A percentile compares a stretch with the other conserved stretches of the same genome.
These are phyloP conservation scores for Ellobius talpinus DNA, from an alignment of 2,113 vertebrate species.

Conservation along the genomic window DNA sequence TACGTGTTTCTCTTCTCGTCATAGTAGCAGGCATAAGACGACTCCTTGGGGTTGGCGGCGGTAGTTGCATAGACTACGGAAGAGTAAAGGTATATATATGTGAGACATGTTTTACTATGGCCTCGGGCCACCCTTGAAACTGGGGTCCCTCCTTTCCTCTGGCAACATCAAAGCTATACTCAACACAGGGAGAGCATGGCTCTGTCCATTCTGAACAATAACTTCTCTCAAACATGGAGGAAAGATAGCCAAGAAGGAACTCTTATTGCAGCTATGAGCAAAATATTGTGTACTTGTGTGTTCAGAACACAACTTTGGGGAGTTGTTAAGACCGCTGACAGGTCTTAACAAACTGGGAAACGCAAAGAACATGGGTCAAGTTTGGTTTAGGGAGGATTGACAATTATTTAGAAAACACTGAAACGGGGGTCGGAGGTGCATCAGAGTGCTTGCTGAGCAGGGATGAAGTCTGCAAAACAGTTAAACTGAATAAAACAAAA, in stretches of 20 bases:
- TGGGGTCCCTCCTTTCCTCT: not conserved
- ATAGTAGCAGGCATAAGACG: slow-evolving; percentile 97
- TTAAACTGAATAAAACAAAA: not conserved
- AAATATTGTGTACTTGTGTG: accelerated
- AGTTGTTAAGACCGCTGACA: not conserved
- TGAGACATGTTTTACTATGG: not conserved
- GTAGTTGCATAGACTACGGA: slow-evolving; percentile 95
- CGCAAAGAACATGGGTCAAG: not conserved
- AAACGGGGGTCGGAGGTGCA: not conserved
- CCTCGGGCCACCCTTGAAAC: not conserved
- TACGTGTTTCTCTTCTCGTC: slow-evolving; percentile 94
- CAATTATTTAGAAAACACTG: not conserved
- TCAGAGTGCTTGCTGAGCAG: not conserved
- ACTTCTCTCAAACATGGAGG: not conserved
- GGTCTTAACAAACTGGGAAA: not conserved
- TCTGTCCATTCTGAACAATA: not conserved
- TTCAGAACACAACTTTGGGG: not conserved
- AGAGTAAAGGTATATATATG: not conserved
- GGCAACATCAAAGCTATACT: accelerated
- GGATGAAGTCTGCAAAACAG: not conserved
- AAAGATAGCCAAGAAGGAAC: not conserved
- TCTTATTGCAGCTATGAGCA: not conserved
- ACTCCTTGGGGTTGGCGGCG: slow-evolving; percentile 93
- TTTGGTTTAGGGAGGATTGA: not conserved
- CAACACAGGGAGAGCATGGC: not conserved